phyloP scores from a whole-genome alignment of 2,113 vertebrate species.

The Mirza zaza region DNA sequence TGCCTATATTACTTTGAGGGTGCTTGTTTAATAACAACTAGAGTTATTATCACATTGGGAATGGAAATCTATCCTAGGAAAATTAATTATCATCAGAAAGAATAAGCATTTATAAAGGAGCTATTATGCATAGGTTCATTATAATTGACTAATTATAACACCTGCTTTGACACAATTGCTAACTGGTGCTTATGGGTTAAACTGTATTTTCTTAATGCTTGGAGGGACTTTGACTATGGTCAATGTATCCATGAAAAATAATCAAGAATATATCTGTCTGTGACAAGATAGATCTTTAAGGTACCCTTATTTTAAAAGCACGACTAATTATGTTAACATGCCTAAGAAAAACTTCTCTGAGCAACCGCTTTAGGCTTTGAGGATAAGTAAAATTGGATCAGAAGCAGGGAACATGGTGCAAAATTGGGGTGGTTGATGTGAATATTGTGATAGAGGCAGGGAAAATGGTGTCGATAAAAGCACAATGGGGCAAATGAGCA shows the following conservation, averaged over 20 bases:
- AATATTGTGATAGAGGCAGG: neutral
- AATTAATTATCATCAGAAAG: neutral
- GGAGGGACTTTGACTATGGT: neutral
- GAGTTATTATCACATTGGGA: neutral
- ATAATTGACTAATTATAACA: neutral
- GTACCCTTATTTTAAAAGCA: neutral
- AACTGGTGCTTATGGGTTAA: neutral
- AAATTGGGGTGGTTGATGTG: neutral
- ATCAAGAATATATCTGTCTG: neutral
- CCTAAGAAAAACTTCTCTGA: neutral
- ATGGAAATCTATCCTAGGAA: neutral
- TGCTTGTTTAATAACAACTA: neutral
- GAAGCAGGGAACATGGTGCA: neutral
- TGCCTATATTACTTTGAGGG: neutral
- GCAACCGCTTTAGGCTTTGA: neutral
- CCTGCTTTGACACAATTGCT: neutral
- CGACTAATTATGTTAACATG: neutral
- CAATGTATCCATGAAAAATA: neutral
- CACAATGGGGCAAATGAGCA: neutral
- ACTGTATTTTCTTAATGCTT: neutral
- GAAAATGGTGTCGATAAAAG: neutral
- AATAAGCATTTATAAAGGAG: neutral
- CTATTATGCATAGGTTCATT: neutral
- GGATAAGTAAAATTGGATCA: neutral
- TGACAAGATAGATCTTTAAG: neutral